Conservation (phyloP, 1,140 invertebrate species). For the Zaprionus ornatus region DNA sequence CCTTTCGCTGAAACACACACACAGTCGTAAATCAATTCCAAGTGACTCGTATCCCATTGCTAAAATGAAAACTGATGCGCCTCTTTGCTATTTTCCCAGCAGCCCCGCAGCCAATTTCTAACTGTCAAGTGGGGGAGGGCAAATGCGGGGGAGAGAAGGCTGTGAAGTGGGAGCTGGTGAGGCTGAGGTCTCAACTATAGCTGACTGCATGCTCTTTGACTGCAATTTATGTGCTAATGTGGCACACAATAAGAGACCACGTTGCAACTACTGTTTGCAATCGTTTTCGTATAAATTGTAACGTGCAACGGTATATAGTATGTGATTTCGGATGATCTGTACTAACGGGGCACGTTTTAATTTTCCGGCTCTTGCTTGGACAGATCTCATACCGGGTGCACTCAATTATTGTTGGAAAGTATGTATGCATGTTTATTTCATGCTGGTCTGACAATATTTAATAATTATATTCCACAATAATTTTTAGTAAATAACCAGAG, state of each 20-base stretch:
- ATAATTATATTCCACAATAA: too few relatives aligned
- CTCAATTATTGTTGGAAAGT: too few relatives aligned
- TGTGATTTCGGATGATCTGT: too few relatives aligned
- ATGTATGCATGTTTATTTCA: too few relatives aligned
- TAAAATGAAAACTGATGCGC: conserved; percentile 75
- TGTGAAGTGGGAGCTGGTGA: background rate
- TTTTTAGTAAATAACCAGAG: too few relatives aligned
- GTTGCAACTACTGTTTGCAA: too few relatives aligned
- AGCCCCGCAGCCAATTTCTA: conserved; percentile 43
- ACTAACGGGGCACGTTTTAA: too few relatives aligned
- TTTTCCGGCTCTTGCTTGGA: too few relatives aligned
- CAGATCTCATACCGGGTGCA: too few relatives aligned
- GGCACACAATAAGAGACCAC: conserved; percentile 23
- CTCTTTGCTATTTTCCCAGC: conserved; percentile 75
- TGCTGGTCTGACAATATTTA: too few relatives aligned
- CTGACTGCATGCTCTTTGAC: conserved; percentile 53
- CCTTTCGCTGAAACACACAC: conserved; percentile 7
- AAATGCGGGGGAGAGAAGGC: background rate
- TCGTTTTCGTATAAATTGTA: too few relatives aligned
- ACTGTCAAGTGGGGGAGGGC: conserved; percentile 1
- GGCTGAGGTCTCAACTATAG: background rate
- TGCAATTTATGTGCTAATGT: conserved; percentile 70
- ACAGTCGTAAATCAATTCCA: conserved; percentile 81
- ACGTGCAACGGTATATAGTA: too few relatives aligned
- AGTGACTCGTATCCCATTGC: conserved; percentile 59